These are phyloP conservation scores for Mustelus asterias DNA, from an alignment of 2,113 vertebrate genomes.

Conservation along the genomic window DNA sequence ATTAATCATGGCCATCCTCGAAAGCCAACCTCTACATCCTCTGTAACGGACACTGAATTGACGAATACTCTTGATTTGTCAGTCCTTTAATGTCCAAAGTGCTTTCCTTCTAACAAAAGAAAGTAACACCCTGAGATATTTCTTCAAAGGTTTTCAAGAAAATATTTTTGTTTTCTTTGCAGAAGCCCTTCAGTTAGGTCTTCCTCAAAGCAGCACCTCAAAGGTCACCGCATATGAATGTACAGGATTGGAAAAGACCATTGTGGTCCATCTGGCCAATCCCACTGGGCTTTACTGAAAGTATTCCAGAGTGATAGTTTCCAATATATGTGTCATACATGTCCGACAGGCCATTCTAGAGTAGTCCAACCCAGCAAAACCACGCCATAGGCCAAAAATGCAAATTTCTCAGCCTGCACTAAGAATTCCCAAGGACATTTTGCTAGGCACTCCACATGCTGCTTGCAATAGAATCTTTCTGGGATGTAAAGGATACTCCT, in stretches of 20 bases:
- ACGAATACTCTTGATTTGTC: background rate
- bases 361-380: background rate
- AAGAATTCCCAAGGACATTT: background rate
- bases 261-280: background rate
- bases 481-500: background rate
- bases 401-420: background rate
- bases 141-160: background rate
- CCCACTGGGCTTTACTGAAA: background rate
- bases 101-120: background rate
- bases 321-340: background rate
- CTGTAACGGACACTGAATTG: background rate
- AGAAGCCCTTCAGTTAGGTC: background rate
- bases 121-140: background rate
- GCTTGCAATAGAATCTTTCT: background rate
- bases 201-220: background rate
- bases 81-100: background rate
- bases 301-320: background rate
- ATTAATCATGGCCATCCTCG: background rate
- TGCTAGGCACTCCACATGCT: background rate
- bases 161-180: background rate
- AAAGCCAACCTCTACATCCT: background rate
- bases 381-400: background rate
- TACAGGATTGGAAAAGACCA: background rate
- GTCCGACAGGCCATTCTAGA: background rate
- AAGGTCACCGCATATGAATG: background rate